A percentile compares a stretch with the other conserved stretches of the same genome.
phyloP scores from a whole-genome alignment of 2,113 vertebrate genomes.

The Cheirogaleus medius region DNA sequence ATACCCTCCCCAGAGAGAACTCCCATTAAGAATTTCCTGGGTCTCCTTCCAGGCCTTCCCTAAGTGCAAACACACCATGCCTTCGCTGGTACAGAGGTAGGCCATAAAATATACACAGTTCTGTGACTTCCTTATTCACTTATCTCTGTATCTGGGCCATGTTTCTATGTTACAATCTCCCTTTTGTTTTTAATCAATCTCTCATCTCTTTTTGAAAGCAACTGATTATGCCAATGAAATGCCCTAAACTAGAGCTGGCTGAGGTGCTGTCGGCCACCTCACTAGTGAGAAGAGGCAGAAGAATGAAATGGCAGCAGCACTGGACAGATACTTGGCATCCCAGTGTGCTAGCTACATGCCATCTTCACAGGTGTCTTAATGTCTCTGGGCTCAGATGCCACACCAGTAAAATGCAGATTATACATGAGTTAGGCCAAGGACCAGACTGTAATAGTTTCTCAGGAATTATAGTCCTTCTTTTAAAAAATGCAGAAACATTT shows the following conservation, averaged over 20 bases:
- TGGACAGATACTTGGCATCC: background rate
- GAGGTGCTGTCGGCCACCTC: background rate
- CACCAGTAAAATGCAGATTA: background rate
- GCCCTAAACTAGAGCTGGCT: background rate
- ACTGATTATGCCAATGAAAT: background rate
- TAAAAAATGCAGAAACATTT: background rate
- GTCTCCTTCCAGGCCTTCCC: background rate
- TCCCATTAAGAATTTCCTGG: background rate
- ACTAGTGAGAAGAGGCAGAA: too few species aligned
- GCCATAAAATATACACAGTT: background rate
- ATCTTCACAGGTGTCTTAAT: background rate
- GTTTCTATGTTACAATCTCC: background rate
- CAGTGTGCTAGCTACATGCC: background rate
- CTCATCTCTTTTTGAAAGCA: background rate
- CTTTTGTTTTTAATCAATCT: background rate
- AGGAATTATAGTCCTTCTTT: background rate
- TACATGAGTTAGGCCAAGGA: background rate
- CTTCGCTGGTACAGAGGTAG: background rate
- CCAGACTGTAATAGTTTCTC: background rate
- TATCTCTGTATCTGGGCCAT: background rate
- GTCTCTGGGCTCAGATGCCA: background rate
- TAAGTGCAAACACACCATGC: background rate
- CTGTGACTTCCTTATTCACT: background rate
- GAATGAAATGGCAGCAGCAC: background rate
- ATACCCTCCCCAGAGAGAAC: background rate